Evolutionary conservation across 2,888 invertebrate species (phyloP).

Genomic region (Zaprionus bogoriensis): DNA sequence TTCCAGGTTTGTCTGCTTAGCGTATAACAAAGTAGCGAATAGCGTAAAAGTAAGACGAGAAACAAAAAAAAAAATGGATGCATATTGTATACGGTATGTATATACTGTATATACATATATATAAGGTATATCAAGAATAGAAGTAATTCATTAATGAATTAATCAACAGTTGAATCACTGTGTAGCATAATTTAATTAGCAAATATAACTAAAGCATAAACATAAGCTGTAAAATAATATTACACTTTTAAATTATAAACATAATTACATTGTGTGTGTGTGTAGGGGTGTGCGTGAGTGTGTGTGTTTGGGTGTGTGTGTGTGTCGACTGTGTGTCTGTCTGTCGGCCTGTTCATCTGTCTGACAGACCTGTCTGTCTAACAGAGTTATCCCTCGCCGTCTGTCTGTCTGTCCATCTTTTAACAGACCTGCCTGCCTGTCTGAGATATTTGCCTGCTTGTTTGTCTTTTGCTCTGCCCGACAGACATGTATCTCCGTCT

Average conservation of each 20-base stretch:
- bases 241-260: conserved; percentile 72
- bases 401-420: conserved; percentile 10
- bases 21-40: conserved; percentile 31
- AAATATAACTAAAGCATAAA: conserved; percentile 66
- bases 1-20: conserved; percentile 29
- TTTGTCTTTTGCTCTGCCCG: too few species aligned
- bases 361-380: too few species aligned
- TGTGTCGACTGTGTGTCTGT: conserved; percentile 11
- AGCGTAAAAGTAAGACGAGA: conserved; percentile 8
- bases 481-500: too few species aligned
- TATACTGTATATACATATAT: neutral
- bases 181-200: conserved; percentile 56
- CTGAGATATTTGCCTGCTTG: conserved; percentile 5
- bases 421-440: too few species aligned
- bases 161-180: conserved; percentile 46
- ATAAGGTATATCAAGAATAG: neutral
- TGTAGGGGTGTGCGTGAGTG: conserved; percentile 8
- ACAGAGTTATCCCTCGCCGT: too few species aligned
- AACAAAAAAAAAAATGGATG: conserved; percentile 5
- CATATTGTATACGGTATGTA: neutral
- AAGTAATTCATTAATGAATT: conserved; percentile 26
- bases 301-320: conserved; percentile 20
- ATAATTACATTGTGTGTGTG: conserved; percentile 69
- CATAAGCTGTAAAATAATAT: conserved; percentile 60
- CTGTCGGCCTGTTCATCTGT: conserved; percentile 10